A percentile compares a stretch with the other conserved stretches of the same genome.
Conservation (phyloP, 1,140 invertebrate species). For the Cylas formicarius region DNA sequence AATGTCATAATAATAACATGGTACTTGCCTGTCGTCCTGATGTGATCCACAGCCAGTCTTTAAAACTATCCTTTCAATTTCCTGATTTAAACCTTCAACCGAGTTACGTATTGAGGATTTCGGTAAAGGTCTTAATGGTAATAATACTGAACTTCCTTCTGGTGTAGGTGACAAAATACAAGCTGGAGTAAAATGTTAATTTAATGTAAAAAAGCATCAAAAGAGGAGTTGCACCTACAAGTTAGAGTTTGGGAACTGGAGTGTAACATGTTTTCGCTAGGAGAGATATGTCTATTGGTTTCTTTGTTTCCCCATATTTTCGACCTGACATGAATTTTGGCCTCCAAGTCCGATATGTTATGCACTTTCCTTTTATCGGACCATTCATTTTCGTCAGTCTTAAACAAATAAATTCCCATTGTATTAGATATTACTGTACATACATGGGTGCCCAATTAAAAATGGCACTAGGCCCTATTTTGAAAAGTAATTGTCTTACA, state of each 20-base stretch:
- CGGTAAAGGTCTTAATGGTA: slow-evolving; percentile 43
- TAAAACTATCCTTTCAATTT: slow-evolving; percentile 57
- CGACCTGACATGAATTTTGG: slow-evolving; percentile 28
- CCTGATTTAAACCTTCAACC: slow-evolving; percentile 77
- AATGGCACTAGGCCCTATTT: no score
- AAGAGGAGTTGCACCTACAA: slow-evolving; percentile 25
- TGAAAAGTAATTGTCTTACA: no score
- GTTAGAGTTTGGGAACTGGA: slow-evolving; percentile 35
- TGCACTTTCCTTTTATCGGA: slow-evolving; percentile 29
- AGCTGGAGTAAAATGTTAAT: slow-evolving; percentile 20
- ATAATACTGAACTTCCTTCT: slow-evolving; percentile 52
- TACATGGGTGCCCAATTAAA: no score
- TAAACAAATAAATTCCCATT: slow-evolving; percentile 13
- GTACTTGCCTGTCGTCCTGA: slow-evolving; percentile 24
- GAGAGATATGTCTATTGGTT: slow-evolving; percentile 20
- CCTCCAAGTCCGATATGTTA: slow-evolving; percentile 27
- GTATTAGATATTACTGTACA: no score
- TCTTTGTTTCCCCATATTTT: slow-evolving; percentile 29
- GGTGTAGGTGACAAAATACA: slow-evolving; percentile 34
- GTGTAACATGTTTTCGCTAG: slow-evolving; percentile 27
- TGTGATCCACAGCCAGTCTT: slow-evolving; percentile 24
- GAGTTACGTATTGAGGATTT: slow-evolving; percentile 65
- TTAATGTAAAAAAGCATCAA: slow-evolving; percentile 1
- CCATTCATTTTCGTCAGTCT: slow-evolving; percentile 35
- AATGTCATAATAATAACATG: slow-evolving; percentile 25